These are phyloP conservation scores for Urocitellus parryii DNA, from an alignment of 2,113 vertebrate genomes.

Conservation along the genomic window DNA sequence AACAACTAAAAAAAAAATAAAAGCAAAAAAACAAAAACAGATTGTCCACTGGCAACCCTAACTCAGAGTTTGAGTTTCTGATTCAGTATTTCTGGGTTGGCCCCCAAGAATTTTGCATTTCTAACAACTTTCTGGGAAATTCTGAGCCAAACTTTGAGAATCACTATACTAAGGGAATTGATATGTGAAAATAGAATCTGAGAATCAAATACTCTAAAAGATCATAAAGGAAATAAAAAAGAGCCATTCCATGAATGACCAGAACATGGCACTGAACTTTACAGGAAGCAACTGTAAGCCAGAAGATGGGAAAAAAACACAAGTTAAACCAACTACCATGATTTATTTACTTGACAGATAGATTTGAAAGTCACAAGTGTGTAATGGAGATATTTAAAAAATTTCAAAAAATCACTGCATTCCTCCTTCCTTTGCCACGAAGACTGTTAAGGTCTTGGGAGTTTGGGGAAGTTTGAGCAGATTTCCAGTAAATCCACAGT, in stretches of 20 bases:
- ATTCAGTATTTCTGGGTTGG: background rate
- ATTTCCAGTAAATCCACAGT: constrained; percentile 57
- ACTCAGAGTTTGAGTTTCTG: background rate
- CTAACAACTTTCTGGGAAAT: constrained; percentile 45
- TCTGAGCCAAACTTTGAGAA: constrained; percentile 26
- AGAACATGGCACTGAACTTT: background rate
- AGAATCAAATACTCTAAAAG: background rate
- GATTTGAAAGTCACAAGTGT: constrained; percentile 12
- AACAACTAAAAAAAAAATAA: too few species aligned
- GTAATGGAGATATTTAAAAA: background rate
- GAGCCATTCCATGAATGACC: background rate
- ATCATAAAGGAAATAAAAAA: background rate
- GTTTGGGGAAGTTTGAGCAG: constrained; percentile 10
- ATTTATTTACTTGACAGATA: constrained; percentile 25
- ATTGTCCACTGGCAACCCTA: background rate
- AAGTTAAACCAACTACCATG: background rate
- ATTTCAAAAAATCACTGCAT: background rate
- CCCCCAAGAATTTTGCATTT: constrained; percentile 25
- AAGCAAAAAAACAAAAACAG: too few species aligned
- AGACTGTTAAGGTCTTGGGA: background rate
- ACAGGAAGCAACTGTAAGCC: background rate
- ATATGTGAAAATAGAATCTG: background rate
- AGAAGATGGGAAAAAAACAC: background rate
- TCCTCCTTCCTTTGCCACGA: constrained; percentile 2
- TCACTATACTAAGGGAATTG: background rate